Base-by-base conservation (phyloP, 30 jellyfish, hydroid and myxozoan species). In the Chironex yamaguchii region DNA sequence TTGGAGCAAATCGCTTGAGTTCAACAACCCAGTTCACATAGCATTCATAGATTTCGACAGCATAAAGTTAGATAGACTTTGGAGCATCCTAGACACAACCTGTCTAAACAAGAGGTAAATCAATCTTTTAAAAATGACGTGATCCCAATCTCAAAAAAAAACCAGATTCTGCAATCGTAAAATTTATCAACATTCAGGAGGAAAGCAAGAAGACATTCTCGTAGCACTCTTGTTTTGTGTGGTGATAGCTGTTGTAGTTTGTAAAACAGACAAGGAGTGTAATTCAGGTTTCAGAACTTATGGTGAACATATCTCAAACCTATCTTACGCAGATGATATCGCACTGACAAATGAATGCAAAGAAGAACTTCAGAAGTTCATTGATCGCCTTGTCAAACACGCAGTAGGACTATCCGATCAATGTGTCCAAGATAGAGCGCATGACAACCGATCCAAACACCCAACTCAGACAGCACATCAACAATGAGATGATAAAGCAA, bases 21-120 rank as follows among this genome's bases (percentile, higher is more conserved):
- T 70, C 71, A 70, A 70, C 84, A 70, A 23, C 2, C 71, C 84
- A 13, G 76, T 31, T 2, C 29, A 70, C 78, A 70, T 70, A 6
- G 29, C 23, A 4, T 70, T 70, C 75, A 34, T 70, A 1, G 84
- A 70, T 26, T 70, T 70, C 77, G 78, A 70, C 77, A 70, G 84
- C 25, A 32, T 70, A 31, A 70, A 70, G 23, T 71, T 70, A 2
- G 29, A 11, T 23, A 6, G 32, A 11, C 84, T 70, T 11, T 70
- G 31, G 76, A 29, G 23, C 4, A 14, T 70, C 35, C 84, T 28
- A 26, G 84, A 70, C 9, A 34, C 14, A 17, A 70, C 71, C 4
- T 11, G 32, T 1, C 4, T 70, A 11, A 35, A 70, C 29, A 4
- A 70, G 31, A 34, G 13, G 14, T 70, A 70, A 24, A 70, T 70